Evolutionary conservation across 2,797 vertebrate species (phyloP), one percentile per base, ranked within the genome.

Genomic region (Salarias fasciatus): DNA sequence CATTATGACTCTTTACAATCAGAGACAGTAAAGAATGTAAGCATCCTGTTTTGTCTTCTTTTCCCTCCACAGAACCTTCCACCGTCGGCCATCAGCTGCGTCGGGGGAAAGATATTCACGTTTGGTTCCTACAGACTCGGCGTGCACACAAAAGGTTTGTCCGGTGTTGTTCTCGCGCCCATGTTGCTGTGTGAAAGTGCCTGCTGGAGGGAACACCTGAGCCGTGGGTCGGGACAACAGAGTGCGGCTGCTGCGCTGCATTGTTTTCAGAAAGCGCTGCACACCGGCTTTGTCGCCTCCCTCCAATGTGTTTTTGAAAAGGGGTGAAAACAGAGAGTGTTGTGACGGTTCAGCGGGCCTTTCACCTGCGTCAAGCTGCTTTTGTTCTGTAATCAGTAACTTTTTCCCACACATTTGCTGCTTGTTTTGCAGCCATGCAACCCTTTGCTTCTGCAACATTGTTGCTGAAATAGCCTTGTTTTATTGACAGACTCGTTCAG

Each of bases 121-220:
- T 99, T 99, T 91, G 97, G 97, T n/a, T 99, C 98, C 5, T 99
- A 98, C 63, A 93, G 93, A 11, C 95, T 99, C 37, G 98, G 97
- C 79, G 98, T 99, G 12, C 98, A 99, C 83, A 99, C 96, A 51
- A 99, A 97, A 97, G 98, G 98, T 99, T 94, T 50, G 54, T 57
- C 0, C 51, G 11, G 2, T 48, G 31, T 10, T 24, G 18, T 24
- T 24, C 24, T 24, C n/a, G n/a, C n/a, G n/a, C n/a, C n/a, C n/a
- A n/a, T 24, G 18, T 24, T 24, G 2, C 18, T 24, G 18, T 24
- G 18, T 24, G 18, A 24, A 24, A 2, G 18, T 3, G 18, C 24
- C 2, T 24, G 18, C 18, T 24, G 18, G 18, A 18, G 15, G n/a
- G 6, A 13, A 14, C 30, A 49, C n/a, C 1, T 53, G 13, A 9